Percentiles rank a stretch among this genome's conserved stretches.
Conservation (phyloP, 2,113 vertebrate genomes). For the Aphyosemion australe region DNA sequence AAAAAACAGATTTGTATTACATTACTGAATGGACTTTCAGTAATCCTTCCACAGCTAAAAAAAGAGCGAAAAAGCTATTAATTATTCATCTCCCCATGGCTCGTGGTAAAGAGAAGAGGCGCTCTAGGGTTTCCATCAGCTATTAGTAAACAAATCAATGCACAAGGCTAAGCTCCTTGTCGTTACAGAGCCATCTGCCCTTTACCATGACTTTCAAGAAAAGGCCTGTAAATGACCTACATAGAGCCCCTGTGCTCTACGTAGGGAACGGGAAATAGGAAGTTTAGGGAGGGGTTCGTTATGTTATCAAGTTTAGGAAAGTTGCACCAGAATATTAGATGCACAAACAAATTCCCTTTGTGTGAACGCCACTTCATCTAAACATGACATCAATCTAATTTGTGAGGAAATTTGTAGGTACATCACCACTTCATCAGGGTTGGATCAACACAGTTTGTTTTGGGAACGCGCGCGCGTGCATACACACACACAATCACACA, state of each 20-base stretch:
- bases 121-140: slow-evolving; percentile 78
- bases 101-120: slow-evolving; percentile 77
- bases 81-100: slow-evolving; percentile 79
- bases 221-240: slow-evolving; percentile 47
- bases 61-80: slow-evolving; percentile 78
- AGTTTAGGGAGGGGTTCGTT: slow-evolving; percentile 27
- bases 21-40: slow-evolving; percentile 75
- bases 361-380: slow-evolving; percentile 48
- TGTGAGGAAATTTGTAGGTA: slow-evolving; percentile 59
- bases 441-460: slow-evolving; percentile 52
- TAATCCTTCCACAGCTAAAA: slow-evolving; percentile 78
- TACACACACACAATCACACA: slow-evolving; percentile 14
- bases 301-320: slow-evolving; percentile 30
- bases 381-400: slow-evolving; percentile 62
- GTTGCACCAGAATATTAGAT: slow-evolving; percentile 19
- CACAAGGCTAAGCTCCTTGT: slow-evolving; percentile 72
- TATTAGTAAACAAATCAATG: slow-evolving; percentile 87
- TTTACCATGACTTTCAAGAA: slow-evolving; percentile 72
- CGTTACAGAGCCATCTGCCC: slow-evolving; percentile 73
- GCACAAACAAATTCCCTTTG: slow-evolving; percentile 24
- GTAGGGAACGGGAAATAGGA: slow-evolving; percentile 6
- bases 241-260: slow-evolving; percentile 4
- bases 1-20: slow-evolving; percentile 66
- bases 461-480: slow-evolving; percentile 40
- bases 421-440: slow-evolving; percentile 52